Base-by-base conservation (phyloP, 2,113 vertebrate genomes). In the Tricholaema leucomelas region DNA sequence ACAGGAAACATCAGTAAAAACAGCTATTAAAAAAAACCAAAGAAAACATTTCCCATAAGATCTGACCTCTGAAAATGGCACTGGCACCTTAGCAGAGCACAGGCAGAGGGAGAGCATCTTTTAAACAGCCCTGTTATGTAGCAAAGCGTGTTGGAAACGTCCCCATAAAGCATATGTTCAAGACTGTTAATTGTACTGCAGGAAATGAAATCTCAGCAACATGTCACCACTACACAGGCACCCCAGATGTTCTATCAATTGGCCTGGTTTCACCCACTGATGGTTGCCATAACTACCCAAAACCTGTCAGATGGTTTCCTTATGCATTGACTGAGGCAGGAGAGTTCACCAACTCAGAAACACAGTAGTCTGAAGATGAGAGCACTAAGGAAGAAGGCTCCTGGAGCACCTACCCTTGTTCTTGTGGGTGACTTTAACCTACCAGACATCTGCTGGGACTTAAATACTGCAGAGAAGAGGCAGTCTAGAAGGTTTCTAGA, bases 151-250 rank as follows among this genome's bases (percentile, higher is more conserved):
- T n/a, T 90, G 86, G 58, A 78, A 92, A 84, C n/a, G 70, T 81
- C 76, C 58, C 73, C 86, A 90, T 90, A 66, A 90, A 90, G 40
- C 83, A 84, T 76, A 86, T 94, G 92, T 46, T 95, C 50, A n/a
- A 76, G 50, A 17, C 93, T 91, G 66, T 90, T 93, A 90, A 88
- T 69, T 72, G 88, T 35, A 46, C 46, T 82, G 77, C 46, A 82
- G 83, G 83, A 94, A 90, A 88, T 81, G 44, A 81, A 87, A 91
- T 69, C 77, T 78, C 90, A 75, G 74, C 21, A 35, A 79, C 20
- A 10, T 14, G 33, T 64, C 69, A 59, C 75, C 33, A n/a, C 81
- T 78, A 81, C 0, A 0, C 77, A 75, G 73, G 90, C 74, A 64
- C 6, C 88, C 88, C 94, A 95, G 65, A 88, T 95, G 87, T 10